Base-by-base conservation (phyloP, 2,797 vertebrate genomes). In the Erethizon dorsatum region DNA sequence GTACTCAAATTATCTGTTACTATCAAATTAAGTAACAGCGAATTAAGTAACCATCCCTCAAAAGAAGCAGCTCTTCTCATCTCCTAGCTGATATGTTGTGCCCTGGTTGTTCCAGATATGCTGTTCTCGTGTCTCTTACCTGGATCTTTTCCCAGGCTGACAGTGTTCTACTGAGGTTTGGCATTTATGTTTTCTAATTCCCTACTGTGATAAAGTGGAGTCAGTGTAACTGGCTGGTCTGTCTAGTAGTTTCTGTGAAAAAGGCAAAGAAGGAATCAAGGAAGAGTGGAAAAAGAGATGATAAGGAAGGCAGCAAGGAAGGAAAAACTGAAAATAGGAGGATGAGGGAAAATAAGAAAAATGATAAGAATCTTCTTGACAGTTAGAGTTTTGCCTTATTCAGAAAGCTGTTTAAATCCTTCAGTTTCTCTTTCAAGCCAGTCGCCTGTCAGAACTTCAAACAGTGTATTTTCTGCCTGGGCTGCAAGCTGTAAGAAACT, bases 371-470 rank as follows among this genome's bases (percentile, higher is more conserved):
- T 54, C 57, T 92, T 73, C 57, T 75, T 86, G 83, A 94, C 54
- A 80, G 71, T 84, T 45, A 69, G 91, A 96, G 61, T 90, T 94
- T 97, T 78, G 17, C 71, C 2, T 84, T 91, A 56, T 91, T 95
- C 65, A 52, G 86, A 97, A 97, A 97, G 17, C 26, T 95, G 26
- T 71, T 93, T 79, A 57, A 90, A 73, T 90, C 59, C 95, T 90
- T 96, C 85, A 54, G 82, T 37, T 8, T 79, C 67, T 56, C 61
- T 96, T 96, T 97, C 17, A 95, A 12, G 94, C 73, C 84, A 94
- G 73, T 92, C 14, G 13, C 65, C 11, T 69, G 28, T 94, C 67
- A 90, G 87, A 82, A 87, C 54, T 88, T 83, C 65, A 97, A 95
- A 82, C 31, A 87, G 24, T 52, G 4, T 88, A 59, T 93, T 95